Percentiles rank a stretch among this genome's conserved stretches.
These are phyloP conservation scores for Scaptodrosophila lebanonensis DNA, from an alignment of 1,140 invertebrate genomes.

Conservation along the genomic window DNA sequence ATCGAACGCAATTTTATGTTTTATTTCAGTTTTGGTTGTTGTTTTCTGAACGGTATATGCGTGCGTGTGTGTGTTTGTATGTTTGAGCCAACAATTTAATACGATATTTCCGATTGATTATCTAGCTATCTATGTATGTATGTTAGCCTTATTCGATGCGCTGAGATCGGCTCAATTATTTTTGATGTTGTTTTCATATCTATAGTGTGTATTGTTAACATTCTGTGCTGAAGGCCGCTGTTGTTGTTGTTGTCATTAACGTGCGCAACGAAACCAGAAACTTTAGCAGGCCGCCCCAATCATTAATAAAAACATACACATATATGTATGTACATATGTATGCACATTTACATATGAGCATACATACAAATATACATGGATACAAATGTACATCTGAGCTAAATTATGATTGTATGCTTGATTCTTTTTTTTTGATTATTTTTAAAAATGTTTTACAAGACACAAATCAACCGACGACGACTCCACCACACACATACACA, in stretches of 20 bases:
- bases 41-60: slow-evolving; percentile 2
- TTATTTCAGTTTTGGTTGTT: slow-evolving; percentile 27
- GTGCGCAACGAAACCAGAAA: slow-evolving; percentile 37
- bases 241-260: slow-evolving; percentile 21
- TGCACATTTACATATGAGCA: slow-evolving; percentile 4
- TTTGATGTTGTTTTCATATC: slow-evolving; percentile 1
- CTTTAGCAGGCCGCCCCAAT: slow-evolving; percentile 34
- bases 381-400: too few species aligned
- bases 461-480: too few species aligned
- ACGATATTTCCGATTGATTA: slow-evolving; percentile 8
- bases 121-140: too few species aligned
- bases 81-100: background rate
- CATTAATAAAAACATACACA: slow-evolving; percentile 10
- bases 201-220: slow-evolving; percentile 39
- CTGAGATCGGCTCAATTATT: slow-evolving; percentile 17
- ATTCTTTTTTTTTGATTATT: background rate
- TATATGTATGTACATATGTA: slow-evolving; percentile 1
- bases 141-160: slow-evolving; percentile 19
- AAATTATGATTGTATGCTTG: too few species aligned
- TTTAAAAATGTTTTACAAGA: too few species aligned
- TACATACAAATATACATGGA: slow-evolving; percentile 28
- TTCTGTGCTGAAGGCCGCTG: slow-evolving; percentile 31
- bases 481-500: too few species aligned
- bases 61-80: too few species aligned
- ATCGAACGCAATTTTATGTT: background rate